Evolutionary conservation across 1,140 invertebrate species (phyloP).

Genomic region (Heliconius himera): DNA sequence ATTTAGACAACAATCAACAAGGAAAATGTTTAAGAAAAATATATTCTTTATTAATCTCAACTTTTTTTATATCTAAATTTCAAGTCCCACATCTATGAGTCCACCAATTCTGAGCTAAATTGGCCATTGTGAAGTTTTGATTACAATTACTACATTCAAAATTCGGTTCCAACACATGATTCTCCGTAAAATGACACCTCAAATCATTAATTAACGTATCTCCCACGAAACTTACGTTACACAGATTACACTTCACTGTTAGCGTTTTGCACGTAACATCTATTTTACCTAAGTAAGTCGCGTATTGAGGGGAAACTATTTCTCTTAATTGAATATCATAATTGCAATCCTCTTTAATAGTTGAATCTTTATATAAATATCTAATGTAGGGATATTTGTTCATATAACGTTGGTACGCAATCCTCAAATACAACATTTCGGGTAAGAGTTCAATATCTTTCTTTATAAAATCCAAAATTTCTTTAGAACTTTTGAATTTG

Average conservation of each 20-base stretch:
- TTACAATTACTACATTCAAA: conserved; percentile 55
- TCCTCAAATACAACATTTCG: conserved; percentile 22
- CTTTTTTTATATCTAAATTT: no score
- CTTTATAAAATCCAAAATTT: conserved; percentile 44
- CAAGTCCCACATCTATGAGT: conserved; percentile 44
- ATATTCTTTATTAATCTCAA: no score
- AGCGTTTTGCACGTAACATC: conserved; percentile 15
- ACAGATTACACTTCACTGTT: conserved; percentile 43
- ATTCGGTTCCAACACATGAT: conserved; percentile 42
- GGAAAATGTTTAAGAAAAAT: no score
- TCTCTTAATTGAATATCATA: conserved; percentile 66
- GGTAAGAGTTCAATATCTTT: conserved; percentile 40
- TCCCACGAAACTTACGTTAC: conserved; percentile 38
- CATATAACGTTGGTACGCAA: conserved; percentile 43
- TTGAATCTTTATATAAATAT: conserved; percentile 49
- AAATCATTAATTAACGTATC: conserved; percentile 15
- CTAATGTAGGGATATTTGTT: conserved; percentile 57
- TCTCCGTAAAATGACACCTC: conserved; percentile 45
- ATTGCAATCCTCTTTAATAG: conserved; percentile 1
- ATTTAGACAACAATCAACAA: no score
- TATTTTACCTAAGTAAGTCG: conserved; percentile 29
- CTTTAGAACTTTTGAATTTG: neutral
- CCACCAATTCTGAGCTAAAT: conserved; percentile 51
- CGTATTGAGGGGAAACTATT: conserved; percentile 43
- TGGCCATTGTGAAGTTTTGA: conserved; percentile 40